Percentiles rank a stretch among this genome's conserved stretches.
phyloP scores from a whole-genome alignment of 1,140 invertebrate species.

The Chymomyza costata region DNA sequence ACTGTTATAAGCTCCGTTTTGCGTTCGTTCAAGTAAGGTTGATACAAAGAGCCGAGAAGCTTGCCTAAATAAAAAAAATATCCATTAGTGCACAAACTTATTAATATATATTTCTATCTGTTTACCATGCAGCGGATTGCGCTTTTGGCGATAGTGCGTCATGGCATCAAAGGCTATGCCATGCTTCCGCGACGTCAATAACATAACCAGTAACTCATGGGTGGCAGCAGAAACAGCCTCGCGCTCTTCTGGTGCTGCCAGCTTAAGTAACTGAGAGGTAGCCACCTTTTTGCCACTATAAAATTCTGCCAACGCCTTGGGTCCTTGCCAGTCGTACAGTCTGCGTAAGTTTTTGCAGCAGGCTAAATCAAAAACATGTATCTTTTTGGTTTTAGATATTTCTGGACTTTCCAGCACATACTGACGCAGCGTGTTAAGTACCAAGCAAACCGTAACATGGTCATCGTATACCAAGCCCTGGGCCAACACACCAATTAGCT shows the following conservation, averaged over 20 bases:
- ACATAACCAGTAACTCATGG: conserved; percentile 80
- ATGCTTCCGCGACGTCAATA: conserved; percentile 83
- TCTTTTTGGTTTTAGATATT: conserved; percentile 84
- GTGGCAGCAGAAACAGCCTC: conserved; percentile 78
- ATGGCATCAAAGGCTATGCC: conserved; percentile 77
- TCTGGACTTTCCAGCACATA: conserved; percentile 81
- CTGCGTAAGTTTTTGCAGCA: conserved; percentile 81
- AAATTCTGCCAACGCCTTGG: conserved; percentile 55
- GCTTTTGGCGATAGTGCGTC: conserved; percentile 51
- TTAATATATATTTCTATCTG: not conserved
- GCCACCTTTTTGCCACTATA: conserved; percentile 4
- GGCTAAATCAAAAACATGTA: conserved; percentile 82
- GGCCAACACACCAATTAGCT: conserved; percentile 80
- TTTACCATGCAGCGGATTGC: conserved; percentile 60
- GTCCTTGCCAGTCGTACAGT: conserved; percentile 86
- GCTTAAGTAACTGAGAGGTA: conserved; percentile 27
- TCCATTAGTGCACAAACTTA: not conserved
- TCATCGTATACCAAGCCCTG: conserved; percentile 82
- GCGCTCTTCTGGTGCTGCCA: conserved; percentile 75
- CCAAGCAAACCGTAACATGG: conserved; percentile 79
- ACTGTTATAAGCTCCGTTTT: conserved; percentile 81
- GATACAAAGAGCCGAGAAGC: conserved; percentile 39
- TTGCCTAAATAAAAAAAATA: conserved; percentile 14
- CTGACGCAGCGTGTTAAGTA: conserved; percentile 81
- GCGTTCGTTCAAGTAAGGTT: conserved; percentile 75